Base-by-base conservation (phyloP, 2,888 invertebrate species). In the Podotricha telesiphe region DNA sequence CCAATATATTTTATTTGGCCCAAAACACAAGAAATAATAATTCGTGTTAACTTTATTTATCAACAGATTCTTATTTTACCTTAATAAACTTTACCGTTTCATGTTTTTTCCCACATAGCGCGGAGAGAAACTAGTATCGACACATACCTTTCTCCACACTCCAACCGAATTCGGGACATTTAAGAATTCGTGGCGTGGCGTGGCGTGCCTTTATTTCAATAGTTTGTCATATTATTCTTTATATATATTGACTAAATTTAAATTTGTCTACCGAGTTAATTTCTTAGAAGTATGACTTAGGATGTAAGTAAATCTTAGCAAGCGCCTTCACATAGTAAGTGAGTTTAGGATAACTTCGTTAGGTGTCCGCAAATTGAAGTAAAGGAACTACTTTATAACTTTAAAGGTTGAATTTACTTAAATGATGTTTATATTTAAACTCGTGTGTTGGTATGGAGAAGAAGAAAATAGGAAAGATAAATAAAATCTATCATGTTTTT, bases 361-460 rank as follows among this genome's bases (percentile, higher is more conserved):
- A 34, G 53, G 28, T 17, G n/a, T 34, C n/a, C 53, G n/a, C 53
- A n/a, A 53, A 34, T 53, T 53, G 34, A 53, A 53, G 20, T 53
- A n/a, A n/a, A n/a, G 28, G 28, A 2, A 53, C 17, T 53, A 53
- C n/a, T 34, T 42, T 42, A 22, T 15, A 51, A 22, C 51, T 51
- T 45, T 47, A 17, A 47, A 47, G 47, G 47, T 17, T 17, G 17
- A 17, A 47, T 47, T 17, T 17, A 47, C 42, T 5, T n/a, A 47
- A 47, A 47, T 47, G 6, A 17, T 17, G 42, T 4, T 11, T 42
- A 42, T n/a, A n/a, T n/a, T n/a, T n/a, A n/a, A n/a, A n/a, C n/a
- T n/a, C n/a, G n/a, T n/a, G n/a, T n/a, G n/a, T n/a, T n/a, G 11
- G 42, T 13, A 42, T 42, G 28, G 6, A 28, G 2, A 28, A 28